Percentiles rank a stretch among this genome's conserved stretches.
These are phyloP conservation scores for Hecatera dysodea DNA, from an alignment of 2,888 invertebrate genomes.

Conservation along the genomic window DNA sequence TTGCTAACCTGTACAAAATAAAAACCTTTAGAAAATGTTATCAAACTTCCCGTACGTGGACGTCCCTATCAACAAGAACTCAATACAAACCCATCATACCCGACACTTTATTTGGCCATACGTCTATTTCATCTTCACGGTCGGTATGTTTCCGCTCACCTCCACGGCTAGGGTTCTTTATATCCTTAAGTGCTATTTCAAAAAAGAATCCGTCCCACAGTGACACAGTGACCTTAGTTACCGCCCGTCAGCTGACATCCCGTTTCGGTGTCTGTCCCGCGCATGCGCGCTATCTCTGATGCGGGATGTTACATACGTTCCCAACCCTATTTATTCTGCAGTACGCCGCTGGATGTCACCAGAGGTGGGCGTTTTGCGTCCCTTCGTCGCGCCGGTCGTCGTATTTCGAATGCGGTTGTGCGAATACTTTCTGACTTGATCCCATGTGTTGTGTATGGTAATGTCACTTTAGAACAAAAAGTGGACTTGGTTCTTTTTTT, in stretches of 20 bases:
- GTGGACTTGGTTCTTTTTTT: constrained; percentile 49
- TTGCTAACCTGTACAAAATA: background rate
- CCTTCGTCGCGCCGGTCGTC: constrained; percentile 49
- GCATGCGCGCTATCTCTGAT: constrained; percentile 80
- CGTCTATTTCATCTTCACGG: constrained; percentile 39
- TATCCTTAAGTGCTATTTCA: constrained; percentile 58
- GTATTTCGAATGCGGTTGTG: constrained; percentile 65
- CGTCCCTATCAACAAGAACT: constrained; percentile 24
- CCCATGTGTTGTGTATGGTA: constrained; percentile 59
- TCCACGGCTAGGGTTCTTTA: constrained; percentile 50
- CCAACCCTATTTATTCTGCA: constrained; percentile 78
- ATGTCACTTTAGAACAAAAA: constrained; percentile 45
- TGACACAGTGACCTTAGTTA: constrained; percentile 88
- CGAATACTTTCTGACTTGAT: constrained; percentile 56
- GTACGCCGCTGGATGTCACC: constrained; percentile 73
- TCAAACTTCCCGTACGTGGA: background rate
- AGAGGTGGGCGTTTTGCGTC: constrained; percentile 69
- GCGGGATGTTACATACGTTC: constrained; percentile 80
- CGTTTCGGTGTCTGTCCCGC: constrained; percentile 70
- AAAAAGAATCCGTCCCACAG: constrained; percentile 63
- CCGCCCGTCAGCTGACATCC: constrained; percentile 85
- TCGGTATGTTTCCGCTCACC: constrained; percentile 38
- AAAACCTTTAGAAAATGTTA: background rate
- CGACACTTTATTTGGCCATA: constrained; percentile 18
- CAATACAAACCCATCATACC: constrained; percentile 22